phyloP scores from a whole-genome alignment of 2,113 vertebrate species.

The Raja brachyura region DNA sequence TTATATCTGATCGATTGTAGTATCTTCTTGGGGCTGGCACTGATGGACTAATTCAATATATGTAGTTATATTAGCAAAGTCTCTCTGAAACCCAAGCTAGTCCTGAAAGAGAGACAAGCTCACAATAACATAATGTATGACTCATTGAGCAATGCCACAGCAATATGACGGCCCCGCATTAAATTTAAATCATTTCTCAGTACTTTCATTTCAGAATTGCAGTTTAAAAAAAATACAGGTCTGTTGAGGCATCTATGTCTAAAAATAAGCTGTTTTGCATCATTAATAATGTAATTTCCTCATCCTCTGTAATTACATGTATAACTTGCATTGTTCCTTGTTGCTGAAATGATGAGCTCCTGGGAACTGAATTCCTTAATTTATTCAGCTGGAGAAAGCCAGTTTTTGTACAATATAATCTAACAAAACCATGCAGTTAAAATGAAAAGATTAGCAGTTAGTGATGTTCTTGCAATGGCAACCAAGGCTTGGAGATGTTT shows the following conservation, averaged over 20 bases:
- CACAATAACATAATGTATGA: background rate
- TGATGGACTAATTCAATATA: background rate
- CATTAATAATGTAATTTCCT: background rate
- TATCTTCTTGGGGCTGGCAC: background rate
- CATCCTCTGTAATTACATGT: background rate
- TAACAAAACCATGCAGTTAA: constrained; percentile 1
- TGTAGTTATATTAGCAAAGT: background rate
- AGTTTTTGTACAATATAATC: background rate
- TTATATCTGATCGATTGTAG: background rate
- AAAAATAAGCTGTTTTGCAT: constrained; percentile 14
- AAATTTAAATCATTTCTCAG: background rate
- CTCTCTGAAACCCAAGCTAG: background rate
- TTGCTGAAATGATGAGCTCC: background rate
- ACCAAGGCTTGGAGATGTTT: background rate
- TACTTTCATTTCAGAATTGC: background rate
- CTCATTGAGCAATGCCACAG: background rate
- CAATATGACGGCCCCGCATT: background rate
- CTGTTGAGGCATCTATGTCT: background rate
- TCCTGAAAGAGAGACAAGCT: background rate
- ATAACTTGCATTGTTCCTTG: background rate
- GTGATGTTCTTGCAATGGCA: background rate
- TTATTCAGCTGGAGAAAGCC: background rate
- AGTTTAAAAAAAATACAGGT: background rate
- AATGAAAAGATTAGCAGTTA: constrained; percentile 3
- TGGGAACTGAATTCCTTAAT: constrained; percentile 28